Conservation (phyloP, 2,888 invertebrate species). For the Lagria hirta region DNA sequence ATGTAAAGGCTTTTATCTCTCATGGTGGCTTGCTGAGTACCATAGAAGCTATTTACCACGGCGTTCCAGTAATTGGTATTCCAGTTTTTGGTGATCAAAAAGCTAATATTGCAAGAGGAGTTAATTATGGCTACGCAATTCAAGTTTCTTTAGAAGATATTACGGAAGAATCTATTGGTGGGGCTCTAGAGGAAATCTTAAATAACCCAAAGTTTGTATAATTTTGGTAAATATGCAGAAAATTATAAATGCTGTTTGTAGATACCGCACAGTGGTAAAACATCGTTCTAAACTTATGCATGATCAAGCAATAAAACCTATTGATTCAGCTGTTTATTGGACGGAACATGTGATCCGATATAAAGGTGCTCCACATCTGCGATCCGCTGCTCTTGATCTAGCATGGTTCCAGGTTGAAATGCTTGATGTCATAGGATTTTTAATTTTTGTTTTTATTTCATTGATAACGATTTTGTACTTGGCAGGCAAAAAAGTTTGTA, state of each 20-base stretch:
- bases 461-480: background rate
- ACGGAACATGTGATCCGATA: constrained; percentile 35
- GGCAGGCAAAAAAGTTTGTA: background rate
- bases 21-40: constrained; percentile 62
- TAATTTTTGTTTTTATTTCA: constrained; percentile 8
- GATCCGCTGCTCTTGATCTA: constrained; percentile 32
- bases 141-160: constrained; percentile 28
- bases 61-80: constrained; percentile 57
- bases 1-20: constrained; percentile 60
- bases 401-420: constrained; percentile 35
- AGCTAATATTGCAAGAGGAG: constrained; percentile 54
- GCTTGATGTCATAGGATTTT: constrained; percentile 28
- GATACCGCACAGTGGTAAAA: constrained; percentile 25
- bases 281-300: constrained; percentile 30
- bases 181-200: constrained; percentile 27
- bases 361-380: constrained; percentile 34
- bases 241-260: background rate
- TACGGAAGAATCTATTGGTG: no score
- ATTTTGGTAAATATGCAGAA: background rate
- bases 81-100: constrained; percentile 58
- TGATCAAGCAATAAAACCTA: constrained; percentile 31
- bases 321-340: constrained; percentile 37
- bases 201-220: constrained; percentile 11
- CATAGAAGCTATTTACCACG: constrained; percentile 58
- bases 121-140: constrained; percentile 35